Percentiles rank a stretch among this genome's conserved stretches.
phyloP scores from a whole-genome alignment of 2,113 vertebrate species.

The Cochlearius cochlearius region DNA sequence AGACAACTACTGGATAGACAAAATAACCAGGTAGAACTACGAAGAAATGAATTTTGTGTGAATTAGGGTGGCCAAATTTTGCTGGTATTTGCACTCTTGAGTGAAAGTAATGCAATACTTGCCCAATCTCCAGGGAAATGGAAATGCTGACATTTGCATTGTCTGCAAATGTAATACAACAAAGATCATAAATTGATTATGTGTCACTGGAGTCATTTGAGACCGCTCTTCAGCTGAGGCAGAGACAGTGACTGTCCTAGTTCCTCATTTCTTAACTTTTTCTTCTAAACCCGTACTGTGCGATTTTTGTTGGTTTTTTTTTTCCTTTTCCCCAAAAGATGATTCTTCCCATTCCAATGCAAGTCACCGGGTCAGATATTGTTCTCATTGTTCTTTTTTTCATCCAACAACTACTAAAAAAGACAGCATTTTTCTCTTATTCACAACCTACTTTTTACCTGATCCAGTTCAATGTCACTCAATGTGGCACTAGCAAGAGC shows the following conservation, averaged over 20 bases:
- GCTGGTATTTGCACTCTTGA: neutral
- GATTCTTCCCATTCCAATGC: neutral
- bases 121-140: neutral
- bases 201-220: neutral
- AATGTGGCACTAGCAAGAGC: neutral
- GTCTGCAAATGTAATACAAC: neutral
- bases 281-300: neutral
- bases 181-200: conserved; percentile 15
- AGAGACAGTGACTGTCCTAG: neutral
- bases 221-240: neutral
- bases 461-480: neutral
- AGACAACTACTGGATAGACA: neutral
- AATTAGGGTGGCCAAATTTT: neutral
- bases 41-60: neutral
- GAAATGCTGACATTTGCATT: neutral
- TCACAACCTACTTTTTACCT: neutral
- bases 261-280: neutral
- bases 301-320: rapidly evolving
- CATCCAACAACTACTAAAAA: neutral
- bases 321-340: neutral
- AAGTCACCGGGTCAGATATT: neutral
- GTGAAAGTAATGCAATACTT: neutral
- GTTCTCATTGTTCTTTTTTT: neutral
- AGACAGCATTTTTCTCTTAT: neutral
- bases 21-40: neutral